A percentile compares a stretch with the other conserved stretches of the same genome.
Evolutionary conservation across 2,113 vertebrate species (phyloP).

Genomic region (Reinhardtius hippoglossoides): DNA sequence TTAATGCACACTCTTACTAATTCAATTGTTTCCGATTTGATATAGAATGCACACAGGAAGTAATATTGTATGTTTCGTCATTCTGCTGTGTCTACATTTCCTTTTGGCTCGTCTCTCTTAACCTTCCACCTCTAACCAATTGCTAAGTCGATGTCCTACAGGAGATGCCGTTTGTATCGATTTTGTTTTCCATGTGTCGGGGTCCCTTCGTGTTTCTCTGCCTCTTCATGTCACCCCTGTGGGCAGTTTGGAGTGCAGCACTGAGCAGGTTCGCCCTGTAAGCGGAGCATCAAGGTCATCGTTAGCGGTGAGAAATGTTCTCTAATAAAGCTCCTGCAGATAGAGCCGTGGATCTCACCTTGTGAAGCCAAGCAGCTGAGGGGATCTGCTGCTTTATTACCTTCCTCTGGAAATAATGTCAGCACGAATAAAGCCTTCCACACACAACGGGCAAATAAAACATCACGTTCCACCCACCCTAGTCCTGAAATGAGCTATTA

Average conservation of each 20-base stretch:
- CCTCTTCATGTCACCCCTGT: conserved; percentile 22
- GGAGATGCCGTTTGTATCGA: conserved; percentile 18
- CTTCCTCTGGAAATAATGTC: conserved; percentile 8
- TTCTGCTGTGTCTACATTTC: too few species aligned
- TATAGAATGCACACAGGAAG: too few species aligned
- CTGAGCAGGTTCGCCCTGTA: conserved; percentile 32
- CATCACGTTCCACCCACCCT: background rate
- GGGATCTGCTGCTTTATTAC: background rate
- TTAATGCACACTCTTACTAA: too few species aligned
- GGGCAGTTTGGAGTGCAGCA: conserved; percentile 24
- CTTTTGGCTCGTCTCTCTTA: background rate
- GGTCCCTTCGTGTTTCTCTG: conserved; percentile 8
- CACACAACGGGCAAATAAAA: background rate
- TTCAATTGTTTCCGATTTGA: too few species aligned
- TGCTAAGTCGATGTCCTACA: background rate
- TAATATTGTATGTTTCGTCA: too few species aligned
- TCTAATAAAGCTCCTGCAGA: conserved; percentile 52
- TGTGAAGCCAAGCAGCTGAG: conserved; percentile 4
- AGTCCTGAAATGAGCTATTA: background rate
- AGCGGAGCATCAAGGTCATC: conserved; percentile 65
- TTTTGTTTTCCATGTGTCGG: conserved; percentile 13
- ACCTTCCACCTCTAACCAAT: background rate
- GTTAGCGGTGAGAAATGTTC: conserved; percentile 38
- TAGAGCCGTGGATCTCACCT: conserved; percentile 15
- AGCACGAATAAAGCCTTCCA: background rate